phyloP scores from a whole-genome alignment of 2,888 invertebrate genomes.

The Cristatella mucedo region DNA sequence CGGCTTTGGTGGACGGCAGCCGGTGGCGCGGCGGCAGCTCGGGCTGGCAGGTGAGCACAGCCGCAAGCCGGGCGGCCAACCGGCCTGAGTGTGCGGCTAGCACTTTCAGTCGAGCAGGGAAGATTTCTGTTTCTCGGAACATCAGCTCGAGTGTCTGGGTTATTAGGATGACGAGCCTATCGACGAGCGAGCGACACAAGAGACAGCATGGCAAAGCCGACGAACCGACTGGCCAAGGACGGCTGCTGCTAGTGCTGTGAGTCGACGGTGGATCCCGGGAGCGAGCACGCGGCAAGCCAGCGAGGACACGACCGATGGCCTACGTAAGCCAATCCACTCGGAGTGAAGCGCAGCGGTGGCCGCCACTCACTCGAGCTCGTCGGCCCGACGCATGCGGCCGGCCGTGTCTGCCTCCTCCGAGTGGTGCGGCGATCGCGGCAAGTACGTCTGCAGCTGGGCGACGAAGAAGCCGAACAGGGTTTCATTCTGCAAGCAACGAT shows the following conservation, averaged over 20 bases:
- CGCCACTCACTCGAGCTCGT: constrained; percentile 32
- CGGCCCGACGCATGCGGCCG: constrained; percentile 19
- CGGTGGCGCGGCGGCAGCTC: constrained; percentile 20
- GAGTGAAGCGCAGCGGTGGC: too few relatives aligned
- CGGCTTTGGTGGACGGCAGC: constrained; percentile 11
- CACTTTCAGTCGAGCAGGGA: constrained; percentile 21
- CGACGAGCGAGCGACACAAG: too few relatives aligned
- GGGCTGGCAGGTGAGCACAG: constrained; percentile 23
- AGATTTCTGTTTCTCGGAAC: constrained; percentile 32
- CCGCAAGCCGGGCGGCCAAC: constrained; percentile 21
- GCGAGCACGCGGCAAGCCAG: too few relatives aligned
- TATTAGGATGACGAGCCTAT: constrained; percentile 17
- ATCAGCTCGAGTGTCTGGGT: constrained; percentile 26
- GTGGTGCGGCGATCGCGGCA: constrained; percentile 20
- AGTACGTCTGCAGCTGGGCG: constrained; percentile 20
- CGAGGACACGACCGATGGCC: too few relatives aligned
- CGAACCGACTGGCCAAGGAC: too few relatives aligned
- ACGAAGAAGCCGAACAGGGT: constrained; percentile 27
- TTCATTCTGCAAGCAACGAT: constrained; percentile 21
- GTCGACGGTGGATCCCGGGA: too few relatives aligned
- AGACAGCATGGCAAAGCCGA: too few relatives aligned
- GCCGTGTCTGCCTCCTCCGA: constrained; percentile 16
- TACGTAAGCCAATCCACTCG: too few relatives aligned
- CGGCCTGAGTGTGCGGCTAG: constrained; percentile 24
- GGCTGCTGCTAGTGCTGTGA: too few relatives aligned